Percentiles rank a stretch among this genome's conserved stretches.
These are phyloP conservation scores for Leucosticte australis DNA, from an alignment of 2,113 vertebrate species.

Conservation along the genomic window DNA sequence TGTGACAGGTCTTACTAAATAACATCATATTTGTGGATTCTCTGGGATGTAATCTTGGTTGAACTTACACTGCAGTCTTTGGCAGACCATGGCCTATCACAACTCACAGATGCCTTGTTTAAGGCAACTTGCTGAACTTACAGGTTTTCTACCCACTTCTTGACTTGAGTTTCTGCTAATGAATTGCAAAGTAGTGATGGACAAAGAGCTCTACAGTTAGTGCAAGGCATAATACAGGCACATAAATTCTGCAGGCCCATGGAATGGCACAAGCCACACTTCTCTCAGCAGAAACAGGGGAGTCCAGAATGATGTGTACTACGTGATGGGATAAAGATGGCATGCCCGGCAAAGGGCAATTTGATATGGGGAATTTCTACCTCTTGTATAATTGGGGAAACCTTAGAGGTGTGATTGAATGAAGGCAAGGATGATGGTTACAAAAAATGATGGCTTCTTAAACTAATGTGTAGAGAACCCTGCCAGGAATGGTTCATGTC, in stretches of 20 bases:
- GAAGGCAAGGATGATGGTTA: constrained; percentile 48
- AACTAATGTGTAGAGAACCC: constrained; percentile 68
- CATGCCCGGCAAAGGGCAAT: neutral
- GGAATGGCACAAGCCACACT: neutral
- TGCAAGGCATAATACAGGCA: neutral
- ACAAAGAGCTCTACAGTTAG: neutral
- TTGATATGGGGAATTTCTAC: neutral
- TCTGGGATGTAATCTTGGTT: neutral
- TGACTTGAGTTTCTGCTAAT: neutral
- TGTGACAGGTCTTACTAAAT: neutral
- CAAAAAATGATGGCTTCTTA: constrained; percentile 67
- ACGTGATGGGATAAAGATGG: constrained; percentile 49
- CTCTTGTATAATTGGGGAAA: constrained; percentile 28
- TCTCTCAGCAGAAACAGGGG: neutral
- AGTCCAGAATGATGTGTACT: neutral
- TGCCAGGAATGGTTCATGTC: constrained; percentile 72
- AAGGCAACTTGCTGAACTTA: neutral
- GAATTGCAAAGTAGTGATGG: neutral
- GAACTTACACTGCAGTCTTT: neutral
- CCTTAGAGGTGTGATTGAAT: constrained; percentile 62
- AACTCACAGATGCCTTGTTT: neutral
- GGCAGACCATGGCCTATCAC: neutral
- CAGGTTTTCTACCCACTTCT: neutral
- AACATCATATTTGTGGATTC: neutral
- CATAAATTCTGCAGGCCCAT: neutral